These are phyloP conservation scores for Xiphias gladius DNA, from an alignment of 2,113 vertebrate genomes.

Conservation along the genomic window DNA sequence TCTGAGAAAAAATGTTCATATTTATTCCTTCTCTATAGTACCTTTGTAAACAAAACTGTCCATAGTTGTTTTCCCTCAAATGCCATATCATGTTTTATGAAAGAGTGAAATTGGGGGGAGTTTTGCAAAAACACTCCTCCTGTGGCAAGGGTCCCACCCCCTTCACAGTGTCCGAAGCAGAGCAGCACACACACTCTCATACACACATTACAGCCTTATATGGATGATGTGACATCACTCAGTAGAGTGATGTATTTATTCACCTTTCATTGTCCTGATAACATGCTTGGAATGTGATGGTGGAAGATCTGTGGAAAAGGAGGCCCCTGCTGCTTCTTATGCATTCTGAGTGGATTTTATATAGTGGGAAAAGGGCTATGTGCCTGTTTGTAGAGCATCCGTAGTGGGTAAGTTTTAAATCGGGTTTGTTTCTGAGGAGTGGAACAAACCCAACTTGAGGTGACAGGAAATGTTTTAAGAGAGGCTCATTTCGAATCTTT, in stretches of 20 bases:
- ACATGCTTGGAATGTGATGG: slow-evolving; percentile 80
- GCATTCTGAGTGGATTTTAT: slow-evolving; percentile 48
- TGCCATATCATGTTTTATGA: slow-evolving; percentile 46
- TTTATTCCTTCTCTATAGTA: neutral
- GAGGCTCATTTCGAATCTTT: neutral
- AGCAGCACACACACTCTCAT: slow-evolving; percentile 79
- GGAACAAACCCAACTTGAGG: neutral
- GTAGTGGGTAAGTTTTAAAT: slow-evolving; percentile 84
- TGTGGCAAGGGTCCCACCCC: slow-evolving; percentile 74
- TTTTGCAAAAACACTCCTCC: slow-evolving; percentile 62
- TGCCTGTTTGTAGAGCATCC: slow-evolving; percentile 54
- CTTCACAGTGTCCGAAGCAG: slow-evolving; percentile 79
- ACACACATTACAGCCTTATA: slow-evolving; percentile 78
- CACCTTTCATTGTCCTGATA: slow-evolving; percentile 86
- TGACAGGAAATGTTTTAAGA: slow-evolving; percentile 68
- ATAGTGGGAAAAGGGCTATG: slow-evolving; percentile 8
- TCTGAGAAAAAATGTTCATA: neutral
- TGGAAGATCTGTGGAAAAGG: slow-evolving; percentile 71
- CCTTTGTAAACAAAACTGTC: neutral
- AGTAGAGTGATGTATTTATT: slow-evolving; percentile 81
- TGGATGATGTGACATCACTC: slow-evolving; percentile 87
- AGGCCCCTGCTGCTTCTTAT: slow-evolving; percentile 61
- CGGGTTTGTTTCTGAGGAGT: slow-evolving; percentile 9
- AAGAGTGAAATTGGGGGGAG: slow-evolving; percentile 43
- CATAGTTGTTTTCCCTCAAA: slow-evolving; percentile 13